Base-by-base conservation (phyloP, 2,797 vertebrate species). In the Clangula hyemalis region DNA sequence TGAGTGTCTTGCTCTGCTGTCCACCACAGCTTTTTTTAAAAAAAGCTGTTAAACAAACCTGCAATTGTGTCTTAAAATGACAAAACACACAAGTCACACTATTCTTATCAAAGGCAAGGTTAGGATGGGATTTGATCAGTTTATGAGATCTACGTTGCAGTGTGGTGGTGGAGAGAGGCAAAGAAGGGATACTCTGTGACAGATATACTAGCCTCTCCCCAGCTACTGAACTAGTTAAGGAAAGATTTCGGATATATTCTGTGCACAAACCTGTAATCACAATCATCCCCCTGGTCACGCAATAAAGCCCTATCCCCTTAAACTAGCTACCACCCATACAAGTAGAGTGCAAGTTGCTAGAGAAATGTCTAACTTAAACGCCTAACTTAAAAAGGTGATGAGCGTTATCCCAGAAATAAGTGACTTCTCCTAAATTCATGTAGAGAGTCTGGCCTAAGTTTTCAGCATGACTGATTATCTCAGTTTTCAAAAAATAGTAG, bases 281-380 rank as follows among this genome's bases (percentile, higher is more conserved):
- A 54, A 5, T 25, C 13, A 58, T 17, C 2, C 10, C 11, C 11
- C 38, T 19, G 4, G 56, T 15, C 57, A 41, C 0, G 0, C 1
- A 85, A 14, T 13, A 34, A 82, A 89, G 24, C 14, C 32, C 11
- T 27, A 22, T 89, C 32, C 10, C 13, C 14, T 72, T 71, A 75
- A 53, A 24, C 45, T 51, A 34, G n/a, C 14, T 57, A 32, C 30
- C 21, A 66, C 18, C 61, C 30, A 54, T 18, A 51, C 30, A 61
- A 72, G 19, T 56, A 85, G 71, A 76, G 6, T 45, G 43, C 43
- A 45, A 45, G 30, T 38, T 73, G 30, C 53, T 82, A 65, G 21
- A 69, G 38, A 81, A 47, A 71, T 73, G 66, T 51, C 51, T 81
- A 30, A 14, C 30, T 79, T 45, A 24, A 80, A 79, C 18, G 66